phyloP scores from a whole-genome alignment of 2,797 vertebrate species.

The Harpagifer antarcticus region DNA sequence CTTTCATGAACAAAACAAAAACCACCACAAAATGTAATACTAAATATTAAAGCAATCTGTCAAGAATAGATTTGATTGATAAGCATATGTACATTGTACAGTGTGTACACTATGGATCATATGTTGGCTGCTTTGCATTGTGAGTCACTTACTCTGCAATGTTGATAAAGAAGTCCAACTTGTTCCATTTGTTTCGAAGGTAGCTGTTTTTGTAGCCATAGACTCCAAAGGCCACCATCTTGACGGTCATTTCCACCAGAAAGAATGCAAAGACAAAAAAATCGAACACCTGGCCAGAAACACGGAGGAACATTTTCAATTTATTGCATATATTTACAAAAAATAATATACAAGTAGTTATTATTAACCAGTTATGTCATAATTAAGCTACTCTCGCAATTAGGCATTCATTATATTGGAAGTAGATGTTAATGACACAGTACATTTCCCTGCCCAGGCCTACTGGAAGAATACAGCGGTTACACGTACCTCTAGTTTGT shows the following conservation, averaged over 20 bases:
- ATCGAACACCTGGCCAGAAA: not conserved
- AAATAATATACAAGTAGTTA: not conserved
- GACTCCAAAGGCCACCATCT: conserved; percentile 8
- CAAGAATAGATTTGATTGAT: not conserved
- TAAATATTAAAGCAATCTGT: not conserved
- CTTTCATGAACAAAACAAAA: not conserved
- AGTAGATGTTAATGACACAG: not conserved
- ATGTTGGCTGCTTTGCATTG: not conserved
- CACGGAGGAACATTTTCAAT: not conserved
- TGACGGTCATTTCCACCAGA: conserved; percentile 2
- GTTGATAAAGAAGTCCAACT: conserved; percentile 8
- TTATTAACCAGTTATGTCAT: not conserved
- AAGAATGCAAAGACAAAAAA: not conserved
- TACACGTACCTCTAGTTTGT: not conserved
- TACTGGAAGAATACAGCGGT: not conserved
- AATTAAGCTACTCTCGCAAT: not conserved
- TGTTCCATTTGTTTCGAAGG: conserved; percentile 29
- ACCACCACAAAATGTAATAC: not conserved
- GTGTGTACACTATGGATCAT: not conserved
- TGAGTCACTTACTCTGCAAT: conserved; percentile 27
- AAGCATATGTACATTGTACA: not conserved
- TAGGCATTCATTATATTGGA: not conserved
- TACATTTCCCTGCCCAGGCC: not conserved
- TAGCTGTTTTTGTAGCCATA: conserved; percentile 1
- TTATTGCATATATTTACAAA: not conserved